Evolutionary conservation across 2,888 invertebrate species (phyloP).

Genomic region (Pseudococcus viburni): DNA sequence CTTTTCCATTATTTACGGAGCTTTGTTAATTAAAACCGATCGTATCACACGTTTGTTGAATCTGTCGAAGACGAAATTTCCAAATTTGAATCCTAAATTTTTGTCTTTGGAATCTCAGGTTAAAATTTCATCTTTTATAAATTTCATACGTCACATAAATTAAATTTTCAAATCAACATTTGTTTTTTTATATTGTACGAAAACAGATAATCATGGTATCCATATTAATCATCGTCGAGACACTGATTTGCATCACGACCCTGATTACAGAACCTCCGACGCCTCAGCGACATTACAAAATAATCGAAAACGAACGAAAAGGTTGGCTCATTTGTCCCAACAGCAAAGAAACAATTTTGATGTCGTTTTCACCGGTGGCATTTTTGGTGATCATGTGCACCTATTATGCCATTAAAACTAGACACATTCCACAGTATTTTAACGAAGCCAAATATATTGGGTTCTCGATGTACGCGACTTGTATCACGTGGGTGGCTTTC

Average conservation of each 20-base stretch:
- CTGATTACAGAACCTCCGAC: not conserved
- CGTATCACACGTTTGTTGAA: slow-evolving; percentile 83
- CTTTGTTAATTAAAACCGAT: slow-evolving; percentile 83
- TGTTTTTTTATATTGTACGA: not conserved
- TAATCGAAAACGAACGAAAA: not conserved
- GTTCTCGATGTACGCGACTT: slow-evolving; percentile 86
- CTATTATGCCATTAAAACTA: slow-evolving; percentile 81
- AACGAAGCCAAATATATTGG: slow-evolving; percentile 84
- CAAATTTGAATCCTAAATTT: slow-evolving; percentile 79
- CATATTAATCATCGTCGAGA: not conserved
- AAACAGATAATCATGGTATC: not conserved
- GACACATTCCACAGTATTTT: slow-evolving; percentile 86
- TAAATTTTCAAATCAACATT: too few relatives aligned
- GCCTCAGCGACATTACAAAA: not conserved
- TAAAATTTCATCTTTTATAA: not conserved
- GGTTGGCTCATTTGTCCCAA: not conserved
- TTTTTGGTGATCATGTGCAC: slow-evolving; percentile 82
- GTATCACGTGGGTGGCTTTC: slow-evolving; percentile 86
- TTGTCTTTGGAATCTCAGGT: slow-evolving; percentile 77
- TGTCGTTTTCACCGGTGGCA: slow-evolving; percentile 81
- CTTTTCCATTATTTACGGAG: slow-evolving; percentile 82
- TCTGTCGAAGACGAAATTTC: slow-evolving; percentile 80
- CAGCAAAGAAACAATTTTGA: slow-evolving; percentile 70
- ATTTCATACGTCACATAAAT: too few relatives aligned
- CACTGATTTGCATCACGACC: not conserved